phyloP scores from a whole-genome alignment of 2,888 invertebrate genomes.

The Hyposoter dolosus region DNA sequence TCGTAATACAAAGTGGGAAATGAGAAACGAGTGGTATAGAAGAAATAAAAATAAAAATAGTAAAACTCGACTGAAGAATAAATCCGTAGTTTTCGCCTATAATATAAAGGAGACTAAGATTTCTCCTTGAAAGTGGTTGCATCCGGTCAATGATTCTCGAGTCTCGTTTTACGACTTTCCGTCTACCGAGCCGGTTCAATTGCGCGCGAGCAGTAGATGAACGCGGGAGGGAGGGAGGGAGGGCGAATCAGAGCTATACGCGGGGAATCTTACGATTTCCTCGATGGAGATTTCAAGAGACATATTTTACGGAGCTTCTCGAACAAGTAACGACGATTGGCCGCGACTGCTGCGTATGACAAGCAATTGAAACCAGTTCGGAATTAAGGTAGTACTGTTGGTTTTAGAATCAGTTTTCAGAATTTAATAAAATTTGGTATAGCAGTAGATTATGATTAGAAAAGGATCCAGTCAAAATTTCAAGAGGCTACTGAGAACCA shows the following conservation, averaged over 20 bases:
- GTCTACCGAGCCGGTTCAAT: constrained; percentile 21
- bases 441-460: too few species aligned
- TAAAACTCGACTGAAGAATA: neutral
- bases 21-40: neutral
- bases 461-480: too few species aligned
- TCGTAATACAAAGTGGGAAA: neutral
- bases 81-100: constrained; percentile 35
- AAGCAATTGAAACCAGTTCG: neutral
- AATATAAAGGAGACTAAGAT: constrained; percentile 39
- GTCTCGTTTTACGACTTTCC: constrained; percentile 36
- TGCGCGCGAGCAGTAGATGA: constrained; percentile 23
- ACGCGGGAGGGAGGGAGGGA: constrained; percentile 9
- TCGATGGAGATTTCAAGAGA: neutral
- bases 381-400: too few species aligned
- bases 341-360: neutral
- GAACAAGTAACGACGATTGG: neutral
- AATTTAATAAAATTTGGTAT: too few species aligned
- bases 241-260: constrained; percentile 9
- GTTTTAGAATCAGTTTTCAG: too few species aligned
- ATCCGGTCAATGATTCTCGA: constrained; percentile 54
- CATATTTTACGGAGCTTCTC: constrained; percentile 4
- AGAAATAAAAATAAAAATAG: neutral
- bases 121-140: constrained; percentile 43
- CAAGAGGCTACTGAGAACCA: too few species aligned
- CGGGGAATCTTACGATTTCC: constrained; percentile 18